Percentiles rank a stretch among this genome's conserved stretches.
These are phyloP conservation scores for Nomada fucata DNA, from an alignment of 2,888 invertebrate species.

Conservation along the genomic window DNA sequence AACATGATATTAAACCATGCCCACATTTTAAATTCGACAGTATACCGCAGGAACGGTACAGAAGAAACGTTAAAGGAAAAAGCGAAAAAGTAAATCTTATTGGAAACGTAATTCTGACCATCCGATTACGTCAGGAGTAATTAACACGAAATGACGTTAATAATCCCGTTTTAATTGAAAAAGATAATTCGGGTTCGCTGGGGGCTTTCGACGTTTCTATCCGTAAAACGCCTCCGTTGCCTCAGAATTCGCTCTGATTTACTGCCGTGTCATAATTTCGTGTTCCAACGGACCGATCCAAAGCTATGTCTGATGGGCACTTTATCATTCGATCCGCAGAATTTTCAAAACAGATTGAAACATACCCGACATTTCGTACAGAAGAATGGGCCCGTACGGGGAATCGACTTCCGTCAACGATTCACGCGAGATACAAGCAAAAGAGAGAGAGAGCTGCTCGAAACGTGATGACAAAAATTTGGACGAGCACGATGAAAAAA, in stretches of 20 bases:
- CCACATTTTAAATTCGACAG: no score
- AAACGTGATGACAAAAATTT: not conserved
- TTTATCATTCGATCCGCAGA: not conserved
- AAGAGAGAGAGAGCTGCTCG: not conserved
- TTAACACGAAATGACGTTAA: not conserved
- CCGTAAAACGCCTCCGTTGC: no score
- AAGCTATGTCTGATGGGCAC: constrained; percentile 1
- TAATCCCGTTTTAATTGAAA: constrained; percentile 1
- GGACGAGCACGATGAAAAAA: not conserved
- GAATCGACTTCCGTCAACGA: not conserved
- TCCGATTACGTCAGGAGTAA: not conserved
- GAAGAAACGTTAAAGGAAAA: no score
- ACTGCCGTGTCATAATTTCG: no score
- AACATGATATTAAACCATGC: no score
- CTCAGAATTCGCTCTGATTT: not conserved
- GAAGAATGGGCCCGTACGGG: not conserved
- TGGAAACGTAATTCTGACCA: not conserved
- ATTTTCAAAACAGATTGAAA: not conserved
- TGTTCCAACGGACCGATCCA: not conserved
- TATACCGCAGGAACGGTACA: no score
- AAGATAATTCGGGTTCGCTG: not conserved
- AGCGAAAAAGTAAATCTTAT: no score
- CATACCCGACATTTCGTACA: not conserved
- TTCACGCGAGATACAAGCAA: no score
- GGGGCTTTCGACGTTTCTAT: not conserved